Base-by-base conservation (phyloP, 2,888 invertebrate species). In the Panorpa germanica region DNA sequence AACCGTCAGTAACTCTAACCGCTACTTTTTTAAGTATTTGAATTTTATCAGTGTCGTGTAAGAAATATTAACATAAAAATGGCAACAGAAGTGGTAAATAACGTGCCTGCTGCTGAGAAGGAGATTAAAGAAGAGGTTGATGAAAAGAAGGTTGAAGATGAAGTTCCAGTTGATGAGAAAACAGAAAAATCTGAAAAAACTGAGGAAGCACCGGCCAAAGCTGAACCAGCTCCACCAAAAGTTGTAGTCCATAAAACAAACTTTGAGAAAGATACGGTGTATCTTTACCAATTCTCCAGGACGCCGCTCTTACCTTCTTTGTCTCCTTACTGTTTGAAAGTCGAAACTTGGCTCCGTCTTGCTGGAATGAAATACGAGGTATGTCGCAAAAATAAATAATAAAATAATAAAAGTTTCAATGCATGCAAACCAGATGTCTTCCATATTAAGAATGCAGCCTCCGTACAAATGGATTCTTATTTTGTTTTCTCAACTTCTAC, bases 341-440 rank as follows among this genome's bases (percentile, higher is more conserved):
- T 90, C 45, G 91, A 93, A 65, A 86, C 90, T 47, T 91, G 88
- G 86, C 67, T 93, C 42, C 70, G 91, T 52, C 69, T 91, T 46
- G 75, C 78, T 48, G 83, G 78, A 51, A 67, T 90, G 53, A 85
- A 82, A 61, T 91, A 90, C 59, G 88, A 90, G 83, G 90, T 90
- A 61, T 68, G 73, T 54, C 28, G n/a, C 27, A 23, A 28, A 17
- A n/a, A n/a, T n/a, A n/a, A 23, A 17, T 9, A 19, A 18, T 8
- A 14, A 14, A 29, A 20, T 28, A 25, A n/a, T n/a, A n/a, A n/a
- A n/a, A 24, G 5, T 13, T 24, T n/a, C 2, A 25, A 25, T 14
- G 16, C n/a, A n/a, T n/a, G n/a, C n/a, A n/a, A n/a, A n/a, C n/a
- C n/a, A n/a, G n/a, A n/a, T n/a, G n/a, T n/a, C n/a, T n/a, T n/a